These are phyloP conservation scores for Pycnonotus jocosus DNA, from an alignment of 2,113 vertebrate species.

Conservation along the genomic window DNA sequence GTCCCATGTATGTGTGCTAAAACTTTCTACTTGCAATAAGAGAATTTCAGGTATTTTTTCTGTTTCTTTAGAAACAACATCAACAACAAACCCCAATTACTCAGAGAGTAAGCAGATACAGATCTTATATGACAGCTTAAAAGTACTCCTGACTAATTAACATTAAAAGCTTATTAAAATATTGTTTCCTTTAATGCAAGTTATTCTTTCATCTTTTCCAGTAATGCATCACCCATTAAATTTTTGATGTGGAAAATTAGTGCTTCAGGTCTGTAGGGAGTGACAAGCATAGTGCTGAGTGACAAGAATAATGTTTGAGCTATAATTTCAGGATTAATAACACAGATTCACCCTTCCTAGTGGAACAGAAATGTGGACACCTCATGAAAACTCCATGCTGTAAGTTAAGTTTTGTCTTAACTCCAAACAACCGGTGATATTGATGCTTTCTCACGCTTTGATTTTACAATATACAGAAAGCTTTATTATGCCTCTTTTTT, in stretches of 20 bases:
- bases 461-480: background rate
- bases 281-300: background rate
- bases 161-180: background rate
- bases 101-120: background rate
- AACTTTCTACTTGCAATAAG: background rate
- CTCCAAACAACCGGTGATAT: background rate
- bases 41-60: background rate
- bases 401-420: background rate
- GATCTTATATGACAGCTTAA: background rate
- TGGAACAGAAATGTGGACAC: background rate
- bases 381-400: background rate
- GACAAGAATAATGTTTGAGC: background rate
- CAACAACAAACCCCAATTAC: background rate
- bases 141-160: background rate
- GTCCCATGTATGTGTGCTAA: background rate
- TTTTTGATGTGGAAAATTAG: constrained; percentile 16
- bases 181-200: background rate
- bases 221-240: background rate
- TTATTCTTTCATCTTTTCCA: background rate
- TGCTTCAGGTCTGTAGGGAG: background rate
- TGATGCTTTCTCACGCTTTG: background rate
- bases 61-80: background rate
- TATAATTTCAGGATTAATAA: background rate
- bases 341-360: background rate
- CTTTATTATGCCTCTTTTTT: background rate